Conservation (phyloP, 2,888 invertebrate genomes). For the Heteromurus nitidus region DNA sequence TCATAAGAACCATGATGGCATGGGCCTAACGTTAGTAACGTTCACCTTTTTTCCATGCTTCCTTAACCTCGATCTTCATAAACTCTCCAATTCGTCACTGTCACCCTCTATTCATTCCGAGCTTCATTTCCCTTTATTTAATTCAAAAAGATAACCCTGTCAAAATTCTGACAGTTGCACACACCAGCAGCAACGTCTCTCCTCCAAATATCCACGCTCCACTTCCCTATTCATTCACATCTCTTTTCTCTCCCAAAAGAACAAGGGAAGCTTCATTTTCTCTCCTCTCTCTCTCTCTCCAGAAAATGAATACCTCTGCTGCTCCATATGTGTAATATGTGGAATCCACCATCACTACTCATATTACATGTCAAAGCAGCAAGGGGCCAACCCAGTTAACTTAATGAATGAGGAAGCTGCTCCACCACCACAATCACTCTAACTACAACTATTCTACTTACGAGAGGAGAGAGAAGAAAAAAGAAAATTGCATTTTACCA, state of each 20-base stretch:
- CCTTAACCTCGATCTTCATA: conserved; percentile 40
- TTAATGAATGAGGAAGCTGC: conserved; percentile 28
- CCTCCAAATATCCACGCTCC: too few species aligned
- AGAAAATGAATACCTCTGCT: too few species aligned
- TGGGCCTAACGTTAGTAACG: conserved; percentile 13
- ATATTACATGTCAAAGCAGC: conserved; percentile 35
- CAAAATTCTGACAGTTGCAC: conserved; percentile 50
- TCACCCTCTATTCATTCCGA: conserved; percentile 32
- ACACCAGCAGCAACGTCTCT: conserved; percentile 10
- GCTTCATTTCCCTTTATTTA: conserved; percentile 53
- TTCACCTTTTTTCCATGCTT: not conserved
- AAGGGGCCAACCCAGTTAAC: conserved; percentile 34
- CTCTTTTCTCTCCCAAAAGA: too few species aligned
- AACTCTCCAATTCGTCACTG: conserved; percentile 51
- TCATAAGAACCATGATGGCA: too few species aligned
- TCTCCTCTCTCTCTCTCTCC: too few species aligned
- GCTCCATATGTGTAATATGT: too few species aligned
- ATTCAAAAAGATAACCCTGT: conserved; percentile 52
- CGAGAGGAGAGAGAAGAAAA: conserved; percentile 1
- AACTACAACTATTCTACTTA: not conserved
- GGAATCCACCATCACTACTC: too few species aligned
- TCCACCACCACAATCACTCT: conserved; percentile 4
- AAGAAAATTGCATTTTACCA: conserved; percentile 39
- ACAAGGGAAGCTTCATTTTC: too few species aligned
- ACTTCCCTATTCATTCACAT: too few species aligned